These are phyloP conservation scores for Heliconius hermathena DNA, from an alignment of 1,140 invertebrate genomes.

Conservation along the genomic window DNA sequence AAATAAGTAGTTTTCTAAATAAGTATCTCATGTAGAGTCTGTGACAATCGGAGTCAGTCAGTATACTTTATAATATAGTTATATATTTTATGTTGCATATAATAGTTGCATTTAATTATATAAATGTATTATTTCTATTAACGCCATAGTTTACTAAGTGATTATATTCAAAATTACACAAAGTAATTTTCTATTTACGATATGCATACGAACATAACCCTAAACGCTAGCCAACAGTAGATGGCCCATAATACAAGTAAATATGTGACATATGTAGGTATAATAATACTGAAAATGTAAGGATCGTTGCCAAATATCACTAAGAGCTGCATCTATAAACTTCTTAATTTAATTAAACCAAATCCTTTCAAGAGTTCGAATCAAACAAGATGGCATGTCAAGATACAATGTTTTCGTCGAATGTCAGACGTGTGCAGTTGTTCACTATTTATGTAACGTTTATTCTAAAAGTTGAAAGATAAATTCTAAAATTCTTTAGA, in stretches of 20 bases:
- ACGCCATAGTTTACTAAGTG: neutral
- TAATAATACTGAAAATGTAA: conserved; percentile 33
- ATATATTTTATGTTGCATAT: too few relatives aligned
- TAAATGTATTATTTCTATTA: neutral
- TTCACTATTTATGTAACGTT: neutral
- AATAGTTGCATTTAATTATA: neutral
- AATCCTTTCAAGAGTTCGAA: conserved; percentile 39
- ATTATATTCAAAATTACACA: neutral
- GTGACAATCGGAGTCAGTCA: too few relatives aligned
- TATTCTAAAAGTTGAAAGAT: neutral
- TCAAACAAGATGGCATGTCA: conserved; percentile 35
- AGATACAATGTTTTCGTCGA: conserved; percentile 10
- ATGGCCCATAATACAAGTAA: neutral
- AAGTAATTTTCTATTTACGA: conserved; percentile 4
- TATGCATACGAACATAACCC: neutral
- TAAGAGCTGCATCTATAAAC: conserved; percentile 53
- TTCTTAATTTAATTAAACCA: conserved; percentile 67
- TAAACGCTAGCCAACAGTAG: neutral
- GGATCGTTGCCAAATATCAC: conserved; percentile 48
- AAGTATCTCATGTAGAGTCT: too few relatives aligned
- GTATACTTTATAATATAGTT: too few relatives aligned
- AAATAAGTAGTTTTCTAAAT: too few relatives aligned
- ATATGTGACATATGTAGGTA: neutral
- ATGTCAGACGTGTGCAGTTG: conserved; percentile 3
- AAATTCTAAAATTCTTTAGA: neutral